A percentile compares a stretch with the other conserved stretches of the same genome.
Evolutionary conservation across 2,888 invertebrate genomes (phyloP).

Genomic region (Trimorus sp.): DNA sequence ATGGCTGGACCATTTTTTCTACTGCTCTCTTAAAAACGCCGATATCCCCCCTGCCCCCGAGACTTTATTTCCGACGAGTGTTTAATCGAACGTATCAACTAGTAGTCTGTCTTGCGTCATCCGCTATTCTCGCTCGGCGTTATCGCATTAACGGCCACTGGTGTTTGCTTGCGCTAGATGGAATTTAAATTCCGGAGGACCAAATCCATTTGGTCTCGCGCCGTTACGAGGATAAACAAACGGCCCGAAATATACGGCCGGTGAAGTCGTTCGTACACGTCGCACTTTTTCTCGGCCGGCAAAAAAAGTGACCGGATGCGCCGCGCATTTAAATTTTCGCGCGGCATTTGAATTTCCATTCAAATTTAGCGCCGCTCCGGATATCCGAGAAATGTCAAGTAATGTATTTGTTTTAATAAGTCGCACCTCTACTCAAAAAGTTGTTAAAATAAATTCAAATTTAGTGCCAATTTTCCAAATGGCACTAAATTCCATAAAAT

Average conservation of each 20-base stretch:
- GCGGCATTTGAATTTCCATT: conserved; percentile 15
- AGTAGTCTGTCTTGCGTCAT: too few relatives aligned
- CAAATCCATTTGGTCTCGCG: conserved; percentile 54
- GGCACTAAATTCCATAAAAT: too few relatives aligned
- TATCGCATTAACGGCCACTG: conserved; percentile 68
- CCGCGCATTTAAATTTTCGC: conserved; percentile 19
- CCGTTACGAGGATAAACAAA: conserved; percentile 46
- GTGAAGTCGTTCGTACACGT: not conserved
- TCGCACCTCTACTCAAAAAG: not conserved
- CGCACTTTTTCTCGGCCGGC: conserved; percentile 66
- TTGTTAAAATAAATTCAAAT: too few relatives aligned
- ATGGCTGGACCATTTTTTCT: too few relatives aligned
- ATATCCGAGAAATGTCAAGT: not conserved
- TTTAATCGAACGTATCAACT: too few relatives aligned
- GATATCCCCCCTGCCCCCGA: too few relatives aligned
- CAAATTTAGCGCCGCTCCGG: not conserved
- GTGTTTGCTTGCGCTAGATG: conserved; percentile 57
- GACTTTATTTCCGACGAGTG: too few relatives aligned
- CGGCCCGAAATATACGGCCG: conserved; percentile 32
- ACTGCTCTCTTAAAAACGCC: too few relatives aligned
- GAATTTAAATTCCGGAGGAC: conserved; percentile 53
- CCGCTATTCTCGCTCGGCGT: too few relatives aligned
- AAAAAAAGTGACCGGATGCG: conserved; percentile 22
- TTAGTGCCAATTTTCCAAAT: too few relatives aligned
- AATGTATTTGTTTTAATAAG: not conserved